Evolutionary conservation across 1,140 invertebrate species (phyloP), one percentile per base, ranked within the genome.

Genomic region (Atopsyche davidsoni): DNA sequence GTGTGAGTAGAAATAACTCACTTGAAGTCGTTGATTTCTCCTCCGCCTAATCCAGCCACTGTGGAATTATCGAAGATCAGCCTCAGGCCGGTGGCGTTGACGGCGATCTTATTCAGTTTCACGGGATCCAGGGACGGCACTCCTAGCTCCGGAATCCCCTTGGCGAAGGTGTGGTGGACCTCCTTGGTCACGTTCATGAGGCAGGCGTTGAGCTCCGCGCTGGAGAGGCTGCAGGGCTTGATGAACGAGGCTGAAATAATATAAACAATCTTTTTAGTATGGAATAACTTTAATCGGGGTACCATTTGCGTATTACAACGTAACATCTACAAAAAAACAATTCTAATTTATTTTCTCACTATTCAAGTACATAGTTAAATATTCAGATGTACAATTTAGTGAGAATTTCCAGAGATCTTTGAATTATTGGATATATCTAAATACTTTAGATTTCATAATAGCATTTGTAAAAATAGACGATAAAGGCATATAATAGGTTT

Each of bases 181-280:
- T 45, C 51, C 3, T 67, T 48, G 4, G 75, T 67, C 7, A 67
- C 63, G 23, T 69, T 63, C 32, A 69, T 59, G 0, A 79, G 60
- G 52, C 79, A 80, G 47, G 70, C 62, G 55, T 68, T 68, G 6
- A 79, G 50, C 1, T 76, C 63, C 0, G 73, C 72, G 48, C 77
- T 73, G 17, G 70, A 69, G 36, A 65, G 62, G 11, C 68, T 68
- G 59, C 79, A 80, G 9, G 73, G 55, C 18, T 64, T 68, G 23
- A 79, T 68, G 64, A 73, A 79, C 0, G 69, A 62, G 2, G 78
- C 78, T 80, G 68, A 24, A 70, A 69, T 47, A 48, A 42, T n/a
- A n/a, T n/a, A n/a, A n/a, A n/a, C n/a, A n/a, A n/a, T n/a, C n/a
- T n/a, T n/a, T n/a, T n/a, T n/a, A n/a, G n/a, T n/a, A n/a, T n/a